phyloP scores from a whole-genome alignment of 35 echinoderm and acorn worm species.

The Stichopus chloronotus region DNA sequence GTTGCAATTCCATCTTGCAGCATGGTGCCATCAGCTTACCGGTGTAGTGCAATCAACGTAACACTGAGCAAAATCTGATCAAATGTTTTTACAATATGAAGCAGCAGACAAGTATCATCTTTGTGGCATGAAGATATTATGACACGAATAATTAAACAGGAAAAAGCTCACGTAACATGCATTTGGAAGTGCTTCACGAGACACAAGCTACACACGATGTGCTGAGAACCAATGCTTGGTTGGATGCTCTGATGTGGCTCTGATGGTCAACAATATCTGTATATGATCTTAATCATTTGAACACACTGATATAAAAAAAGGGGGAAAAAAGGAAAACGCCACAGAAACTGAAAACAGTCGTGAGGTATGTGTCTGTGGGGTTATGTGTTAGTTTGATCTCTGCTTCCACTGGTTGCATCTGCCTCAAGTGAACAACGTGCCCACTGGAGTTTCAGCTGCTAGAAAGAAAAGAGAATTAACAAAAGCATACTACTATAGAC shows the following conservation, averaged over 20 bases:
- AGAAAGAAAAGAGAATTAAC: constrained; percentile 8
- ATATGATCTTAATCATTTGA: no score
- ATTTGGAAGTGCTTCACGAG: neutral
- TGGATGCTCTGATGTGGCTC: no score
- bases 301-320: no score
- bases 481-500: neutral
- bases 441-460: neutral
- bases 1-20: neutral
- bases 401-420: neutral
- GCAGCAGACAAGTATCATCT: no score
- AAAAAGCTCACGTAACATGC: neutral
- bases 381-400: neutral
- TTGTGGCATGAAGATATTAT: no score
- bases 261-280: no score
- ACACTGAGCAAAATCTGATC: no score
- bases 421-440: neutral
- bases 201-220: neutral
- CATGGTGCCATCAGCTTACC: no score
- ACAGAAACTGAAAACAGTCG: neutral
- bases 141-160: neutral
- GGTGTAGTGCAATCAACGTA: no score
- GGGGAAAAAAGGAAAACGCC: no score
- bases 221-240: neutral
- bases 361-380: neutral
- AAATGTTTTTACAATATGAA: no score